These are phyloP conservation scores for Hylaeus anthracinus DNA, from an alignment of 1,140 invertebrate species.

Conservation along the genomic window DNA sequence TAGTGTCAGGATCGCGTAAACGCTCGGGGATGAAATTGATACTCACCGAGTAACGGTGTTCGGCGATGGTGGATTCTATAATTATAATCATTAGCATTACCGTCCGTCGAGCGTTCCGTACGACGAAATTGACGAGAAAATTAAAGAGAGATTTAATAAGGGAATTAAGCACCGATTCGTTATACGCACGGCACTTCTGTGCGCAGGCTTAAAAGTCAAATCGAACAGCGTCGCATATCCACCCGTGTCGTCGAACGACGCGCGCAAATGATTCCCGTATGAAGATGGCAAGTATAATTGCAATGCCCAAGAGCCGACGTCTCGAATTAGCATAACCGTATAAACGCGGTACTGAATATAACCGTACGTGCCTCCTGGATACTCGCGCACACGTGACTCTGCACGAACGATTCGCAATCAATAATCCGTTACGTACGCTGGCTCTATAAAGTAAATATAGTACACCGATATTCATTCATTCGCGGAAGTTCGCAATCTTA, in stretches of 20 bases:
- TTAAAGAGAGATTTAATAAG: constrained; percentile 3
- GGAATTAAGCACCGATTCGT: background rate
- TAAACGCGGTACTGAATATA: background rate
- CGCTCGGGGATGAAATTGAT: background rate
- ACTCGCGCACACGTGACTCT: background rate
- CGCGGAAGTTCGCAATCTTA: background rate
- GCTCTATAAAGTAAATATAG: constrained; percentile 30
- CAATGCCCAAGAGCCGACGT: constrained; percentile 28
- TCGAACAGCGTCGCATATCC: background rate
- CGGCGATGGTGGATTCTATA: background rate
- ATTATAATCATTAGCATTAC: constrained; percentile 12
- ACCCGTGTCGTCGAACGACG: background rate
- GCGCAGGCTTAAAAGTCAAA: constrained; percentile 7
- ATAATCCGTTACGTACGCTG: constrained; percentile 20
- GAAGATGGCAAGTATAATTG: constrained; percentile 44
- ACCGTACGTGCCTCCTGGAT: background rate
- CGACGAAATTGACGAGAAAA: constrained; percentile 34
- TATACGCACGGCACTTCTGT: background rate
- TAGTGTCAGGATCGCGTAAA: background rate
- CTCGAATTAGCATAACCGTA: constrained; percentile 51
- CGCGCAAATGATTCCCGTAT: background rate
- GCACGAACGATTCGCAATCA: constrained; percentile 14
- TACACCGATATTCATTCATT: background rate
- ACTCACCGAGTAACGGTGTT: background rate
- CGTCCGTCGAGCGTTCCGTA: background rate